These are phyloP conservation scores for Lucifuga dentata DNA, from an alignment of 2,113 vertebrate genomes.

Conservation along the genomic window DNA sequence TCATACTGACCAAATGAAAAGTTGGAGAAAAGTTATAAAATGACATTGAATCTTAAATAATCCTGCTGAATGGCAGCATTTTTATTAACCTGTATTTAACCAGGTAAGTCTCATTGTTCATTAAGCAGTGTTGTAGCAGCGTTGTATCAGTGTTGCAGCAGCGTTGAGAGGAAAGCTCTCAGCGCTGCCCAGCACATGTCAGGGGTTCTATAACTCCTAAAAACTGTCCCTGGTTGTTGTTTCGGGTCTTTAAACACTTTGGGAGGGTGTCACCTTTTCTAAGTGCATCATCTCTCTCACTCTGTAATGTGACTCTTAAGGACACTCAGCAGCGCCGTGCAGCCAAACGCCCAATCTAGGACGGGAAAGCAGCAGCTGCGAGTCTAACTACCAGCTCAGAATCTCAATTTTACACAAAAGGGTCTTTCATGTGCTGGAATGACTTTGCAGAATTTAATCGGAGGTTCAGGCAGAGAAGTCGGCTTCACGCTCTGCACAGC, in stretches of 20 bases:
- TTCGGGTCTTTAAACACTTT: conserved; percentile 4
- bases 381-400: not conserved
- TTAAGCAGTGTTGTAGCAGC: no score
- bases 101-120: no score
- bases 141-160: not conserved
- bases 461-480: not conserved
- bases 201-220: not conserved
- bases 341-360: conserved; percentile 21
- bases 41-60: no score
- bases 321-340: not conserved
- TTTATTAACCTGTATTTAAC: no score
- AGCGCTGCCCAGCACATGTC: not conserved
- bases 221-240: conserved; percentile 1
- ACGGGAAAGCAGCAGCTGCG: conserved; percentile 11
- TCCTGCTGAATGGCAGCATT: not conserved
- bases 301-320: conserved; percentile 16
- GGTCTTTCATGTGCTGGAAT: conserved; percentile 38
- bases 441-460: conserved; percentile 59
- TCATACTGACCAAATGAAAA: no score
- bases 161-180: not conserved
- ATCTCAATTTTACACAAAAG: conserved; percentile 37
- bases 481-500: conserved; percentile 11
- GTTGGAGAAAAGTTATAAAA: not conserved
- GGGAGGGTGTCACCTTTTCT: conserved; percentile 21
- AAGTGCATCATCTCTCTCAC: conserved; percentile 4